phyloP scores from a whole-genome alignment of 2,797 vertebrate species.

The Synaphobranchus kaupii region DNA sequence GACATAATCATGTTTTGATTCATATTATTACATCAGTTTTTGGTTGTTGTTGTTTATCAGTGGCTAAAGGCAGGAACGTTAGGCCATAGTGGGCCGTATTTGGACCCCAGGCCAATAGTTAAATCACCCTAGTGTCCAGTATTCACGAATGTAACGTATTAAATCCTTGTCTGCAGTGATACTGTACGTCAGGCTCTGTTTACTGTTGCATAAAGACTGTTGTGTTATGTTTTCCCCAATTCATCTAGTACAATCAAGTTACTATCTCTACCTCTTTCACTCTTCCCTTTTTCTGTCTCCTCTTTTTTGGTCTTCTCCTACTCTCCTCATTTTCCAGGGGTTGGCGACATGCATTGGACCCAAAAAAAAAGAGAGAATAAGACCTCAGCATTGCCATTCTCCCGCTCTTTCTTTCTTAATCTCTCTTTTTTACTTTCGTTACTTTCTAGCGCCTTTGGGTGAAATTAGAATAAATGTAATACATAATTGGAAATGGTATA shows the following conservation, averaged over 20 bases:
- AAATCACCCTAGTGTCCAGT: not conserved
- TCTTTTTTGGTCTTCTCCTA: conserved; percentile 29
- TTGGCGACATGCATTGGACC: conserved; percentile 70
- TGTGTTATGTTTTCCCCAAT: not conserved
- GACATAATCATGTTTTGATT: not conserved
- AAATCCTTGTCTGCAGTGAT: not conserved
- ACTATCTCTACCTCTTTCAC: not conserved
- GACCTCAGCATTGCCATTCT: conserved; percentile 66
- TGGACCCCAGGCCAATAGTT: not conserved
- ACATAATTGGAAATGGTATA: conserved; percentile 55
- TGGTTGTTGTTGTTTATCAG: too few species aligned
- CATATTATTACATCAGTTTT: too few species aligned
- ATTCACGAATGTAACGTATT: not conserved
- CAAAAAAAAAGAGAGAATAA: conserved; percentile 61
- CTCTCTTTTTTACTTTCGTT: conserved; percentile 40
- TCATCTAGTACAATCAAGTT: not conserved
- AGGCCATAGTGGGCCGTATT: not conserved
- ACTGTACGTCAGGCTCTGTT: not conserved
- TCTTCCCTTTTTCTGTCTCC: conserved; percentile 9
- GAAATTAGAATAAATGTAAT: conserved; percentile 43
- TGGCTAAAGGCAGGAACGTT: too few species aligned
- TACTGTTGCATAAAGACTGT: not conserved
- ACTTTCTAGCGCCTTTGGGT: conserved; percentile 48
- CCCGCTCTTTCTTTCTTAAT: conserved; percentile 41
- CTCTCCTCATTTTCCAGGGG: conserved; percentile 64